These are phyloP conservation scores for Carposina sasakii DNA, from an alignment of 1,140 invertebrate species.

Conservation along the genomic window DNA sequence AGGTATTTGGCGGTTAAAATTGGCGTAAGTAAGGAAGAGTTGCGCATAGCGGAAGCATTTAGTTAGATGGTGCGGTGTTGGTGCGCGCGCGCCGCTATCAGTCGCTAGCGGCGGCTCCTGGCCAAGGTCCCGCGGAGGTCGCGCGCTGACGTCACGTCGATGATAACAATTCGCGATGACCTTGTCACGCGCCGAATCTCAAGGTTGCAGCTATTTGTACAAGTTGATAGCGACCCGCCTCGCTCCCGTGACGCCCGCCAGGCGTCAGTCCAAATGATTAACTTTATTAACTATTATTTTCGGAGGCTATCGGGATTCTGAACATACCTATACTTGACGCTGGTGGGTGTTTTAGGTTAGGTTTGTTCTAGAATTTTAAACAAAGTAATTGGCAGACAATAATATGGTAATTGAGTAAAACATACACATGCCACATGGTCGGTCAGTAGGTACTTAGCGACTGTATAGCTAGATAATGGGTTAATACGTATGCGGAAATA, in stretches of 20 bases:
- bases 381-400: no score
- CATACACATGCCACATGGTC: no score
- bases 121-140: constrained; percentile 47
- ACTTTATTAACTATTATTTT: constrained; percentile 51
- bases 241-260: constrained; percentile 33
- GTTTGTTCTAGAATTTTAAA: no score
- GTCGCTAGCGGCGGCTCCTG: constrained; percentile 59
- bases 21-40: no score
- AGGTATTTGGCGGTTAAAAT: no score
- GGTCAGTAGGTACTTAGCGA: no score
- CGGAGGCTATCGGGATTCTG: constrained; percentile 39
- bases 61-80: neutral
- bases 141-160: constrained; percentile 62
- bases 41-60: neutral
- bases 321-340: no score
- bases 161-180: constrained; percentile 71
- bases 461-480: no score
- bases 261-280: constrained; percentile 51
- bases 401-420: no score
- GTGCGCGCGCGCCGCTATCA: constrained; percentile 38
- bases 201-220: constrained; percentile 68
- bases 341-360: no score
- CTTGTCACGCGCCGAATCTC: constrained; percentile 68
- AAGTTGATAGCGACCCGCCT: constrained; percentile 51
- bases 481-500: no score